Evolutionary conservation across 2,113 vertebrate species (phyloP).

Genomic region (Suncus etruscus): DNA sequence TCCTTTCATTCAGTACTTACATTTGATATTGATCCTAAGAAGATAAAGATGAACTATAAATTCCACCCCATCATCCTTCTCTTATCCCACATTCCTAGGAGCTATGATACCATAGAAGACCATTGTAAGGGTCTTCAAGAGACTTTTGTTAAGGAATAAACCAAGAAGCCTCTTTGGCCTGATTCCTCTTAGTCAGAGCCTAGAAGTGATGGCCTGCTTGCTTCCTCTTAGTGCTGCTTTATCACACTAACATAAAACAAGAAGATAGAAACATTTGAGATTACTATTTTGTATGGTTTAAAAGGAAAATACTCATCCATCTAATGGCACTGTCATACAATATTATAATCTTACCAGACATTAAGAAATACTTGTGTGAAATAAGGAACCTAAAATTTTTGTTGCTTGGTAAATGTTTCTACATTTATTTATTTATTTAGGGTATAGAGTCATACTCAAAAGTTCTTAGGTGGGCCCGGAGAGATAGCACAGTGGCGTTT

Average conservation of each 20-base stretch:
- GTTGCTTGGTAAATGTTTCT: not conserved
- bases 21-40: constrained; percentile 4
- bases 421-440: not conserved
- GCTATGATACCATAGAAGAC: not conserved
- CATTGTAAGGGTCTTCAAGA: constrained; percentile 50
- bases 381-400: constrained; percentile 37
- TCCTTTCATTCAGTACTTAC: constrained; percentile 29
- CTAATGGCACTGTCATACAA: constrained; percentile 47
- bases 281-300: constrained; percentile 24
- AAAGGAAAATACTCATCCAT: constrained; percentile 43
- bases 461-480: too few relatives aligned
- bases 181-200: too few relatives aligned
- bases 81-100: constrained; percentile 17
- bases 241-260: not conserved
- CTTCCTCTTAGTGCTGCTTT: not conserved
- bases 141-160: constrained; percentile 20
- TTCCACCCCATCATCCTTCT: not conserved
- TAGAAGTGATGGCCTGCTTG: too few relatives aligned
- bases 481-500: too few relatives aligned
- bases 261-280: constrained; percentile 45
- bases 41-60: constrained; percentile 23
- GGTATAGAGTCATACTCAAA: too few relatives aligned
- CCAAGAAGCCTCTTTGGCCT: constrained; percentile 22
- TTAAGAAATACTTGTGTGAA: constrained; percentile 28
- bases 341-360: constrained; percentile 24